Conservation (phyloP, 2,113 vertebrate species). For the Ranitomeya variabilis region DNA sequence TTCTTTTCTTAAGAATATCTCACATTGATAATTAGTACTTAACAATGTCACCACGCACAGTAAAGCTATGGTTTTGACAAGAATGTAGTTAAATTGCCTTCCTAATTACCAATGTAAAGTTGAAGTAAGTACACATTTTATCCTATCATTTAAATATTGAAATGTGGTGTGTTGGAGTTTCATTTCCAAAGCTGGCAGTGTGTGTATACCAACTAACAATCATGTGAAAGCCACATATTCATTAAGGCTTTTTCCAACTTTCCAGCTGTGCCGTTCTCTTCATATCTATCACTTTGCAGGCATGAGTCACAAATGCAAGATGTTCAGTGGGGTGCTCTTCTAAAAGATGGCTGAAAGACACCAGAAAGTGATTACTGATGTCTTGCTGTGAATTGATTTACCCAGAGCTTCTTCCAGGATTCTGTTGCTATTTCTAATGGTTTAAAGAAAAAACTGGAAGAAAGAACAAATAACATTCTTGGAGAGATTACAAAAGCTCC, state of each 20-base stretch:
- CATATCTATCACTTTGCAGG: slow-evolving; percentile 21
- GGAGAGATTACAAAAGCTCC: slow-evolving; percentile 26
- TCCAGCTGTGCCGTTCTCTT: slow-evolving; percentile 23
- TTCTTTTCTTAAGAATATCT: background rate
- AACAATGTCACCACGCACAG: slow-evolving; percentile 33
- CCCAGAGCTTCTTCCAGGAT: background rate
- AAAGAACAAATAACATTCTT: slow-evolving; percentile 21
- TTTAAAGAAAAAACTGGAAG: slow-evolving; percentile 7
- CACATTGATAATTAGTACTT: slow-evolving; percentile 30
- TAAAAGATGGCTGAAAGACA: slow-evolving; percentile 39
- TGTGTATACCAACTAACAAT: slow-evolving; percentile 22
- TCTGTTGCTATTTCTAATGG: slow-evolving; percentile 9
- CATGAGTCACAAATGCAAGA: slow-evolving; percentile 45
- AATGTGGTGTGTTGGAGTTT: slow-evolving; percentile 26
- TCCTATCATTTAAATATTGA: slow-evolving; percentile 30
- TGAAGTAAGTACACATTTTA: slow-evolving; percentile 38
- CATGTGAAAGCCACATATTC: slow-evolving; percentile 41
- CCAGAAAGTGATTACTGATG: slow-evolving; percentile 26
- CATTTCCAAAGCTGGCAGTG: slow-evolving; percentile 9
- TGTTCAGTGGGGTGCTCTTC: slow-evolving; percentile 42
- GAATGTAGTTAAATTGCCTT: slow-evolving; percentile 12
- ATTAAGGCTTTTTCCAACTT: slow-evolving; percentile 24
- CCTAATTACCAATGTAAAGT: slow-evolving; percentile 33
- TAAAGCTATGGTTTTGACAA: slow-evolving; percentile 16
- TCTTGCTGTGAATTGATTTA: slow-evolving; percentile 23